Evolutionary conservation across 1,140 invertebrate genomes (phyloP).

Genomic region (Drosophila oshimai): DNA sequence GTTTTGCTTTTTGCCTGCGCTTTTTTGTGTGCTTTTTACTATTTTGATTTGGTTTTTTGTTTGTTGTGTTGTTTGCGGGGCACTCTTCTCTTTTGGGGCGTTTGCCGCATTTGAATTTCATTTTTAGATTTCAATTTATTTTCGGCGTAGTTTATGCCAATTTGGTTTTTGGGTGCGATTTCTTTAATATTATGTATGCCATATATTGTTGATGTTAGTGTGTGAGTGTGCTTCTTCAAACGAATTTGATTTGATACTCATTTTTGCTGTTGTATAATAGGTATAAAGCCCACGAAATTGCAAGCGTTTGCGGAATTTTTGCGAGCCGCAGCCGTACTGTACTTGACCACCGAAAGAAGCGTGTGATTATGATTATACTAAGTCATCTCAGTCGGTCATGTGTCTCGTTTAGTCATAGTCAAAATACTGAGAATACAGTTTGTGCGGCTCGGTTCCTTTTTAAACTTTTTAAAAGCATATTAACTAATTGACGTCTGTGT

Average conservation of each 20-base stretch:
- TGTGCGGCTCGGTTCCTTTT: constrained; percentile 7
- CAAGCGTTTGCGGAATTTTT: constrained; percentile 27
- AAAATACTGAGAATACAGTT: constrained; percentile 2
- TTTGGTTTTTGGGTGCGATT: constrained; percentile 73
- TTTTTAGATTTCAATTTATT: constrained; percentile 77
- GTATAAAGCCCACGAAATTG: constrained; percentile 22
- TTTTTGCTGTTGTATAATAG: constrained; percentile 51
- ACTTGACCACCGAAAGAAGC: constrained; percentile 12
- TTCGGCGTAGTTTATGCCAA: constrained; percentile 76
- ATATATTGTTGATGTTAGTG: constrained; percentile 41
- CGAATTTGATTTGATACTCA: constrained; percentile 62
- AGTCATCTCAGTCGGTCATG: constrained; percentile 13
- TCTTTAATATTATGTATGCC: constrained; percentile 74
- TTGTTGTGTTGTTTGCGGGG: constrained; percentile 49
- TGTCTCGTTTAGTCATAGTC: constrained; percentile 37
- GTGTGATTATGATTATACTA: constrained; percentile 23
- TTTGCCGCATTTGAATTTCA: constrained; percentile 69
- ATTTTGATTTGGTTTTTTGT: constrained; percentile 44
- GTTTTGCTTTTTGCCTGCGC: constrained; percentile 16
- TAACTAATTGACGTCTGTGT: constrained; percentile 75
- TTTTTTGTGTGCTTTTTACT: constrained; percentile 31
- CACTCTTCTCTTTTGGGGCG: constrained; percentile 27
- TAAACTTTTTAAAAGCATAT: constrained; percentile 54
- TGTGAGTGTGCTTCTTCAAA: constrained; percentile 49
- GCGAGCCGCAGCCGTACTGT: constrained; percentile 53